Evolutionary conservation across 2,113 vertebrate species (phyloP).

Genomic region (Myrmecophaga tridactyla): DNA sequence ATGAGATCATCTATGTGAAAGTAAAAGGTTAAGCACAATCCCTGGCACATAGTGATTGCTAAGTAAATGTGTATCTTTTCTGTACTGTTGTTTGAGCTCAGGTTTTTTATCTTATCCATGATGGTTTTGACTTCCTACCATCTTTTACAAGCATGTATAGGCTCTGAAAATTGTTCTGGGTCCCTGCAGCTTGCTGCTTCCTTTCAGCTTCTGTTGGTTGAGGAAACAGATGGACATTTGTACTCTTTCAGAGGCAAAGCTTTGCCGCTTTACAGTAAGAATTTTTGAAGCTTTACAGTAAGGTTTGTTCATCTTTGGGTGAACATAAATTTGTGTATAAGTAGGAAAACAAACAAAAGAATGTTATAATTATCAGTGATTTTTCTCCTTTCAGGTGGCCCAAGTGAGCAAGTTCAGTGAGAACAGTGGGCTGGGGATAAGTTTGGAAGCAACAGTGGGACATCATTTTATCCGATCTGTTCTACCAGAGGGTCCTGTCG

Average conservation of each 20-base stretch:
- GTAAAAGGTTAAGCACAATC: background rate
- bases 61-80: background rate
- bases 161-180: background rate
- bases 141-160: background rate
- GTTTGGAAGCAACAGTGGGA: slow-evolving; percentile 91
- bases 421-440: slow-evolving; percentile 95
- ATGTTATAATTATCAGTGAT: background rate
- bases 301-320: background rate
- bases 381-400: slow-evolving; percentile 86
- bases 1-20: background rate
- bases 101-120: background rate
- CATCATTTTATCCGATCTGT: slow-evolving; percentile 97
- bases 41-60: background rate
- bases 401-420: slow-evolving; percentile 95
- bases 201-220: slow-evolving; percentile 3
- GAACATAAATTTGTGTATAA: background rate
- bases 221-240: background rate
- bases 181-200: slow-evolving; percentile 27
- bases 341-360: background rate
- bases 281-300: background rate
- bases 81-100: background rate
- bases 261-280: background rate
- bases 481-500: slow-evolving; percentile 95
- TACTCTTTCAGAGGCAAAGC: slow-evolving; percentile 11
- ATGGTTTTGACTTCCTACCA: background rate